A percentile compares a stretch with the other conserved stretches of the same genome.
Evolutionary conservation across 2,888 invertebrate genomes (phyloP).

Genomic region (Drosophila borborema): DNA sequence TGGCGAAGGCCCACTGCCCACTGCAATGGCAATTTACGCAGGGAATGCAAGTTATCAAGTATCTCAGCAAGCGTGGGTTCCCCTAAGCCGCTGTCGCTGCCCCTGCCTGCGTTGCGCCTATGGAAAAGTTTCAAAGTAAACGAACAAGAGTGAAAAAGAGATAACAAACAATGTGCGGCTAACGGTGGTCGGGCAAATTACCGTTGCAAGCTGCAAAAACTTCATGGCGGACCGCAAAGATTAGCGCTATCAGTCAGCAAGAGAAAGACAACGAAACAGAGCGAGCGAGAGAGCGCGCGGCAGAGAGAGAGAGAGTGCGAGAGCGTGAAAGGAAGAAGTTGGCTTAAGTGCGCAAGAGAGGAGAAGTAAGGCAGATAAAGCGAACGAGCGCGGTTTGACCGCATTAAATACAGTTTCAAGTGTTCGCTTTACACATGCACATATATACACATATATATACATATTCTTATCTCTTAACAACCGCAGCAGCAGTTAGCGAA

Average conservation of each 20-base stretch:
- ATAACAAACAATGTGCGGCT: conserved; percentile 72
- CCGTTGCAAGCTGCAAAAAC: conserved; percentile 70
- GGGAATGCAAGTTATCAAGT: conserved; percentile 30
- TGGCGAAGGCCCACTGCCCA: conserved; percentile 38
- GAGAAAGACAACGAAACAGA: not conserved
- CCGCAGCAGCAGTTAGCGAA: conserved; percentile 44
- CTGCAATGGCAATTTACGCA: conserved; percentile 60
- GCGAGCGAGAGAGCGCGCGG: not conserved
- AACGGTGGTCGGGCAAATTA: conserved; percentile 58
- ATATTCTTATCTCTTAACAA: conserved; percentile 37
- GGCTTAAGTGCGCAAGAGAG: not conserved
- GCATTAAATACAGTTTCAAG: conserved; percentile 44
- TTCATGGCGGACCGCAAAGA: conserved; percentile 52
- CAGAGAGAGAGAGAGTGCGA: not conserved
- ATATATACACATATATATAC: not conserved
- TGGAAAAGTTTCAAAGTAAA: conserved; percentile 45
- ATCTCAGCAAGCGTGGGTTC: not conserved
- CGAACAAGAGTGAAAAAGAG: conserved; percentile 45
- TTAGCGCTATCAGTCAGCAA: conserved; percentile 55
- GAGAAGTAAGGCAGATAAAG: not conserved
- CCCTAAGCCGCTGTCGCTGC: not conserved
- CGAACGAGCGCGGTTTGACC: conserved; percentile 19
- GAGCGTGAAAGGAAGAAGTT: no score
- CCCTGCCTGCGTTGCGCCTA: not conserved
- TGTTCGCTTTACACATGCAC: not conserved